Conservation (phyloP, 2,888 invertebrate genomes). For the Drosophila setosimentum region DNA sequence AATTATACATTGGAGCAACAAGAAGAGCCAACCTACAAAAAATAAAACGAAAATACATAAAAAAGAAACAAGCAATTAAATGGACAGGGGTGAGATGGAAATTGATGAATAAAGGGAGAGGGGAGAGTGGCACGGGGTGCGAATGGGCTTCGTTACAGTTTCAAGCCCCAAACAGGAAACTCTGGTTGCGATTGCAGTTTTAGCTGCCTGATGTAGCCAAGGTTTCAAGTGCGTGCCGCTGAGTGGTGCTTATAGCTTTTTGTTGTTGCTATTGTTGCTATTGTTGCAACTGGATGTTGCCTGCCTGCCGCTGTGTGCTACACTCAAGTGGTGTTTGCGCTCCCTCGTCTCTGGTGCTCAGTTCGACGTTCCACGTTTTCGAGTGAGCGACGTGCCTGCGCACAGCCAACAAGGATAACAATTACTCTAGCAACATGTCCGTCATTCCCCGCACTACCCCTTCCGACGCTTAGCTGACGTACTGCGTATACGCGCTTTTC, state of each 20-base stretch:
- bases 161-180: slow-evolving; percentile 11
- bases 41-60: slow-evolving; percentile 8
- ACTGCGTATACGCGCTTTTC: slow-evolving; percentile 6
- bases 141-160: slow-evolving; percentile 3
- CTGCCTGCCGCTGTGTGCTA: slow-evolving; percentile 39
- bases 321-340: slow-evolving; percentile 67
- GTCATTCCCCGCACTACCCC: slow-evolving; percentile 34
- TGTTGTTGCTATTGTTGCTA: slow-evolving; percentile 38
- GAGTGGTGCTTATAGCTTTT: slow-evolving; percentile 73
- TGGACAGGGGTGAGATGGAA: background rate
- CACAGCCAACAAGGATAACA: slow-evolving; percentile 81
- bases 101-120: background rate
- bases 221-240: slow-evolving; percentile 71
- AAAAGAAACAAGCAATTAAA: slow-evolving; percentile 5
- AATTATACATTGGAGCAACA: slow-evolving; percentile 23
- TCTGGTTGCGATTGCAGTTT: slow-evolving; percentile 68
- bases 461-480: background rate
- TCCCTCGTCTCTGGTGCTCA: slow-evolving; percentile 36
- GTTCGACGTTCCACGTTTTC: slow-evolving; percentile 35
- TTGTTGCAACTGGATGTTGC: slow-evolving; percentile 24
- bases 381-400: slow-evolving; percentile 75
- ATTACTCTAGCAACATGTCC: slow-evolving; percentile 72
- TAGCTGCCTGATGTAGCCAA: slow-evolving; percentile 52
- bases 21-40: slow-evolving; percentile 13
- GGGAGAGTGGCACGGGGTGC: slow-evolving; percentile 1